These are phyloP conservation scores for Lutjanus argentimaculatus DNA, from an alignment of 2,797 vertebrate species.

Conservation along the genomic window DNA sequence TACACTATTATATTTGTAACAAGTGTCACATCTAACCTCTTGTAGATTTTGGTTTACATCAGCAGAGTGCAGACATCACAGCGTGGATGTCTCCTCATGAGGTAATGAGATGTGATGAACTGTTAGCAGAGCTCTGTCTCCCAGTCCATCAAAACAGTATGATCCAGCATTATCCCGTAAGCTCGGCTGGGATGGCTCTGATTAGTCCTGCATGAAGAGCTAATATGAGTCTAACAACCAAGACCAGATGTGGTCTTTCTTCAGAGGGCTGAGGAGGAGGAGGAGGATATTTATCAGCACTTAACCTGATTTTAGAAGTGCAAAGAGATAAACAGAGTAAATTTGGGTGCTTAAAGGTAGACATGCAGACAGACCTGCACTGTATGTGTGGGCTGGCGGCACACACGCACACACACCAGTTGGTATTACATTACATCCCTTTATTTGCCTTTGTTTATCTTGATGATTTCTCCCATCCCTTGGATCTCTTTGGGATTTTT, in stretches of 20 bases:
- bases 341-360: constrained; percentile 38
- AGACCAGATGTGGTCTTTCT: constrained; percentile 78
- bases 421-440: constrained; percentile 23
- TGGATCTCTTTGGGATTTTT: constrained; percentile 51
- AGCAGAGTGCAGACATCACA: constrained; percentile 9
- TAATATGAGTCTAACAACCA: constrained; percentile 75
- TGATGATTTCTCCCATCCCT: constrained; percentile 42
- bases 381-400: constrained; percentile 26
- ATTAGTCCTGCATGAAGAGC: constrained; percentile 76
- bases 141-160: constrained; percentile 63
- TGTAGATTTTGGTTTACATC: constrained; percentile 1
- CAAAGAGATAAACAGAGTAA: constrained; percentile 51
- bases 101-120: constrained; percentile 56
- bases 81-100: constrained; percentile 19
- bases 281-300: constrained; percentile 62
- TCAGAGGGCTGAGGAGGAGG: constrained; percentile 30
- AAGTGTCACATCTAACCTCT: constrained; percentile 3
- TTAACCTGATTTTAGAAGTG: constrained; percentile 60
- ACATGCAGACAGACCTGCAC: constrained; percentile 30
- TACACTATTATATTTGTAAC: neutral
- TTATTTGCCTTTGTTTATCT: constrained; percentile 52
- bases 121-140: constrained; percentile 43
- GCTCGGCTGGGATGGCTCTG: constrained; percentile 57
- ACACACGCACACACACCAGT: constrained; percentile 22
- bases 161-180: constrained; percentile 68